Percentiles rank a stretch among this genome's conserved stretches.
Conservation (phyloP, 92 coral and sea anemone genomes). For the Porites rus region DNA sequence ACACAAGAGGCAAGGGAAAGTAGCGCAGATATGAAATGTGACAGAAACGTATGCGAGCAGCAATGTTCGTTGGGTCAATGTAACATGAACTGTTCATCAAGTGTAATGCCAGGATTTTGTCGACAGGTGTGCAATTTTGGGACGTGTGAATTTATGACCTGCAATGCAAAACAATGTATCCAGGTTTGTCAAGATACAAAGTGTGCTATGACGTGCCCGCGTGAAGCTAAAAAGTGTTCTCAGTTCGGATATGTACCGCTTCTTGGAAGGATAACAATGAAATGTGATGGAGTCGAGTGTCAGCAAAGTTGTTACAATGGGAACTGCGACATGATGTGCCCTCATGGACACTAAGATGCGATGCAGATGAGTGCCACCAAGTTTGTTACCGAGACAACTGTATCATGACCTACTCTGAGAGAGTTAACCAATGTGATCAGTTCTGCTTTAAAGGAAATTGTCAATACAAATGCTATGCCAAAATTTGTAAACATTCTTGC, state of each 20-base stretch:
- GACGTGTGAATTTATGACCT: not conserved
- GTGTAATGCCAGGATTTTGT: not conserved
- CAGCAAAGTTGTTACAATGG: conserved; percentile 37
- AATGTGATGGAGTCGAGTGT: conserved; percentile 25
- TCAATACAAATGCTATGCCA: not conserved
- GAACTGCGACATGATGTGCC: conserved; percentile 39
- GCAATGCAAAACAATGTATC: conserved; percentile 6
- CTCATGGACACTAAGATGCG: conserved; percentile 5
- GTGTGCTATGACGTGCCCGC: not conserved
- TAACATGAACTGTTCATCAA: conserved; percentile 7
- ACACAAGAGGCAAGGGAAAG: not conserved
- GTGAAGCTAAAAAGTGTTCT: not conserved
- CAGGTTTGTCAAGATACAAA: not conserved
- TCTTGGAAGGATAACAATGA: not conserved
- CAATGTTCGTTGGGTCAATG: not conserved
- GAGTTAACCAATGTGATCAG: not conserved
- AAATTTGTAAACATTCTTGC: not conserved
- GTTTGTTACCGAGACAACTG: conserved; percentile 34
- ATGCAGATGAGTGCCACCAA: conserved; percentile 2
- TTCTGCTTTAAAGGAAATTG: not conserved
- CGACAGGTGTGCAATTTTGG: not conserved
- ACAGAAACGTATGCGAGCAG: not conserved
- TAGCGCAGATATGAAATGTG: not conserved
- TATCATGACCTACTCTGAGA: conserved; percentile 17
- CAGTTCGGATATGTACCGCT: not conserved